A percentile compares a stretch with the other conserved stretches of the same genome.
phyloP scores from a whole-genome alignment of 2,888 invertebrate species.

The Neoitamus cyanurus region DNA sequence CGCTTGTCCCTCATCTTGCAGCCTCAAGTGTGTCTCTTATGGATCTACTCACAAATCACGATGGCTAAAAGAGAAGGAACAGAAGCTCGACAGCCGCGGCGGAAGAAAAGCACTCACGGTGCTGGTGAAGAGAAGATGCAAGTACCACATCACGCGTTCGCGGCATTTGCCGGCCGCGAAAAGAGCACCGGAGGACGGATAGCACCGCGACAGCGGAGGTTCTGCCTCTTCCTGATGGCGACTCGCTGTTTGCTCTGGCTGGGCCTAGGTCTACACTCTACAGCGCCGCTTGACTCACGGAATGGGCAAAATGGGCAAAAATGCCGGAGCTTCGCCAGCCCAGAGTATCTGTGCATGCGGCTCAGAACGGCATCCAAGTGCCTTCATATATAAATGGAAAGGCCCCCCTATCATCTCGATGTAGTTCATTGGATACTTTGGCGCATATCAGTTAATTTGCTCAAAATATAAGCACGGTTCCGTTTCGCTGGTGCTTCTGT shows the following conservation, averaged over 20 bases:
- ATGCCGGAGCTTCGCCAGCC: background rate
- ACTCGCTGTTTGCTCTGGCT: background rate
- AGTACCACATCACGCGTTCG: background rate
- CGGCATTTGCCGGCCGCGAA: background rate
- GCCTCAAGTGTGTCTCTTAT: background rate
- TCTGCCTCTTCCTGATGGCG: background rate
- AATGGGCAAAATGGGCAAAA: background rate
- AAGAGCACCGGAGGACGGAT: background rate
- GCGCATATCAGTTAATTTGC: conserved; percentile 46
- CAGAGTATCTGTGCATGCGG: background rate
- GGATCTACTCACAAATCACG: background rate
- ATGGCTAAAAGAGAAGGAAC: background rate
- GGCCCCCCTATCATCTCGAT: conserved; percentile 56
- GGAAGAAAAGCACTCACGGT: background rate
- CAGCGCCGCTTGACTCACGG: background rate
- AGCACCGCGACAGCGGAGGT: background rate
- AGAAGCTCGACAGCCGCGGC: background rate
- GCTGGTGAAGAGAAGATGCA: background rate
- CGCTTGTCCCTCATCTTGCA: background rate
- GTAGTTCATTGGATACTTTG: conserved; percentile 54
- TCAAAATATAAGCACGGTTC: background rate
- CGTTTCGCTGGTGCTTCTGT: conserved; percentile 8
- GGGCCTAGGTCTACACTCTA: background rate
- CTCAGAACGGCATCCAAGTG: background rate
- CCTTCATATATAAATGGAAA: conserved; percentile 54